Evolutionary conservation across 2,888 invertebrate genomes (phyloP).

Genomic region (Ennomos fuscantarius): DNA sequence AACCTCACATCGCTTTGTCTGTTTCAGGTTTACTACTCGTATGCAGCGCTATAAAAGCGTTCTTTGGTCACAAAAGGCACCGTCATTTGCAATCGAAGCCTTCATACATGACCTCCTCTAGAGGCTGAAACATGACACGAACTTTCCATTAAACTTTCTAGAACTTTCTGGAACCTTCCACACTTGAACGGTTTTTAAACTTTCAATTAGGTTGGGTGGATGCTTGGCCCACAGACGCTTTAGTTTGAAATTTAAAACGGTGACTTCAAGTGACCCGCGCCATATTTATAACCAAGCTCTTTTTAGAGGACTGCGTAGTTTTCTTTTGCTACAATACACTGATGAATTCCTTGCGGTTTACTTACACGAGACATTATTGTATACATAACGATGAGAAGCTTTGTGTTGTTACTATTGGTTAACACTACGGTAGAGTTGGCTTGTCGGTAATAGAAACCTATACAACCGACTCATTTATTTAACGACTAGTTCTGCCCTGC

Average conservation of each 20-base stretch:
- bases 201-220: constrained; percentile 21
- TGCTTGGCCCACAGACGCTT: not conserved
- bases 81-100: constrained; percentile 26
- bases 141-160: constrained; percentile 40
- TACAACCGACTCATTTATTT: no score
- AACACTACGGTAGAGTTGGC: no score
- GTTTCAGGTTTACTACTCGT: no score
- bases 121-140: constrained; percentile 35
- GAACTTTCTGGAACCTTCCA: constrained; percentile 20
- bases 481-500: no score
- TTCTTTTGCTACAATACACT: no score
- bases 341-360: no score
- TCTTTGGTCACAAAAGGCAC: constrained; percentile 29
- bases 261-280: not conserved
- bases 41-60: constrained; percentile 14
- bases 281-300: no score
- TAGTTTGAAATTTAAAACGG: constrained; percentile 10
- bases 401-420: no score
- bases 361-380: no score
- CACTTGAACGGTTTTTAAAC: constrained; percentile 27
- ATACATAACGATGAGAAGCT: no score
- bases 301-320: no score
- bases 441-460: no score
- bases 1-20: constrained; percentile 14
- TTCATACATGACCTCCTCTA: constrained; percentile 20